Percentiles rank a stretch among this genome's conserved stretches.
These are phyloP conservation scores for Spatulosminthurus flaviceps DNA, from an alignment of 2,888 invertebrate genomes.

Conservation along the genomic window DNA sequence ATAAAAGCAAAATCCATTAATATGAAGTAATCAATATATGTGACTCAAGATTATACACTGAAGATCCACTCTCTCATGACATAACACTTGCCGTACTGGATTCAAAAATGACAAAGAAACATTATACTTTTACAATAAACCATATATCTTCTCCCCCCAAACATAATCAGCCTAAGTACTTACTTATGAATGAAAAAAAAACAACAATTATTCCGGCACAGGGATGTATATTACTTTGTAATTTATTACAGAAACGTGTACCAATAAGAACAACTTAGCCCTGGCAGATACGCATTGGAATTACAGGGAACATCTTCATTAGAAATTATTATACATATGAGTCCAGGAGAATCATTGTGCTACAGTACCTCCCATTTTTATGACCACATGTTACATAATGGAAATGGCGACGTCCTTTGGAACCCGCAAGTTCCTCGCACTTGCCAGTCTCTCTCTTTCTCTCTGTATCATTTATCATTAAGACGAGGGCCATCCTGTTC, in stretches of 20 bases:
- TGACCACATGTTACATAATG: not conserved
- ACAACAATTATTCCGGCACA: too few relatives aligned
- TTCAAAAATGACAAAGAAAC: conserved; percentile 6
- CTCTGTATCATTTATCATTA: not conserved
- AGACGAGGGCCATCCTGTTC: conserved; percentile 35
- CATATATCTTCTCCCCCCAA: not conserved
- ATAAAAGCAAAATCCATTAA: conserved; percentile 14
- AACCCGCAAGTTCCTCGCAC: conserved; percentile 18
- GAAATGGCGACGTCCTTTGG: not conserved
- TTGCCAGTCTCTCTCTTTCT: not conserved
- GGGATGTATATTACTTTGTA: too few relatives aligned
- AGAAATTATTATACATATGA: not conserved
- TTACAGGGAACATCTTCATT: conserved; percentile 7
- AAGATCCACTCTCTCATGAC: not conserved
- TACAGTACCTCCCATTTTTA: not conserved
- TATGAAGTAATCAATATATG: not conserved
- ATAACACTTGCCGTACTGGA: conserved; percentile 4
- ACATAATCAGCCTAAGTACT: not conserved
- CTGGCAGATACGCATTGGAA: not conserved
- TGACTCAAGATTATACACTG: not conserved
- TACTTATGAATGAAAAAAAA: too few relatives aligned
- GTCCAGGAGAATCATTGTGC: too few relatives aligned
- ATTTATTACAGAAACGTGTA: too few relatives aligned
- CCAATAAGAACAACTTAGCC: too few relatives aligned
- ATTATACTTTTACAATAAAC: too few relatives aligned